A percentile compares a stretch with the other conserved stretches of the same genome.
Evolutionary conservation across 2,113 vertebrate species (phyloP).

Genomic region (Sinosuthora webbiana): DNA sequence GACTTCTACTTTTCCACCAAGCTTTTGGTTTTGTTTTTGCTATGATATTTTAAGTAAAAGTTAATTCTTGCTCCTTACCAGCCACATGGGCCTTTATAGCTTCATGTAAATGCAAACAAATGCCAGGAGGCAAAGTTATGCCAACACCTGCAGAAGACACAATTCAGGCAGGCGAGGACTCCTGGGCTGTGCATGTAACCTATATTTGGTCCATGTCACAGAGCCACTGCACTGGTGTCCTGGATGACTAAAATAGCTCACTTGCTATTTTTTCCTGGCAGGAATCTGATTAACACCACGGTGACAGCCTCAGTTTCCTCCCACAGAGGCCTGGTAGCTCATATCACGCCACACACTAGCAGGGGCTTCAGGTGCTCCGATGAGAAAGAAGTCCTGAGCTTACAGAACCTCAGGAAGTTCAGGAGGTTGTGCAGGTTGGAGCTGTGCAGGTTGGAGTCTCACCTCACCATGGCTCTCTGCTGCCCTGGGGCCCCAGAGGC

Average conservation of each 20-base stretch:
- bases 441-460: not conserved
- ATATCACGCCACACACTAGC: accelerated
- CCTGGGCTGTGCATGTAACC: not conserved
- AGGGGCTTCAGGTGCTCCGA: not conserved
- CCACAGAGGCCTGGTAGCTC: not conserved
- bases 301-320: accelerated
- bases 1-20: not conserved
- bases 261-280: not conserved
- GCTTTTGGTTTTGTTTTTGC: not conserved
- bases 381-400: not conserved
- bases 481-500: not conserved
- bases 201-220: not conserved
- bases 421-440: too few species aligned
- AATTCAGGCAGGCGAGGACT: accelerated
- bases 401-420: not conserved
- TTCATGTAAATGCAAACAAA: not conserved
- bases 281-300: not conserved
- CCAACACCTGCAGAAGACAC: not conserved
- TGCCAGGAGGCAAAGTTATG: not conserved
- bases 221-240: not conserved
- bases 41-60: not conserved
- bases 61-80: not conserved
- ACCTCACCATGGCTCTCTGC: not conserved
- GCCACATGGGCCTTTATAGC: not conserved
- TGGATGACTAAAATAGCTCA: not conserved